Conservation (phyloP, 2,888 invertebrate species). For the Microctonus brassicae region DNA sequence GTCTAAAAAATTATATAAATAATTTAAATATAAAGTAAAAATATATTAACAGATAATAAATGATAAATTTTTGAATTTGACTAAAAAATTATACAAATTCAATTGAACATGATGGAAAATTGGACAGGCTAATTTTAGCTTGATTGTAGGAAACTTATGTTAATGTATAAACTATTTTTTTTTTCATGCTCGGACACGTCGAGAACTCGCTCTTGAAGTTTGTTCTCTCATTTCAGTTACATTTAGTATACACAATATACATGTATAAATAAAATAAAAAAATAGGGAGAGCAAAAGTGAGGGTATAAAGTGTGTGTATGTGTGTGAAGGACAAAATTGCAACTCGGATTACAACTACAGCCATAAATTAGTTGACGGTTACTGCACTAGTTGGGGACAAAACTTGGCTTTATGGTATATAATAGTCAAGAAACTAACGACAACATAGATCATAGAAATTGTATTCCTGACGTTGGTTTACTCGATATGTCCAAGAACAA, state of each 20-base stretch:
- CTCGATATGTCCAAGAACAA: background rate
- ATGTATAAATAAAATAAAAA: background rate
- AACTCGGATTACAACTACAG: slow-evolving; percentile 57
- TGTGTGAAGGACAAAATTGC: slow-evolving; percentile 50
- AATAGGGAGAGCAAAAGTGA: slow-evolving; percentile 21
- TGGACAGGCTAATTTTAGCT: no score
- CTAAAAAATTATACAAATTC: no score
- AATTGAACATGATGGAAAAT: no score
- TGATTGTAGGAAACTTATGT: no score
- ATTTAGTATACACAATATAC: background rate
- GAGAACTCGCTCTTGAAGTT: no score
- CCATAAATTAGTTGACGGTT: slow-evolving; percentile 60
- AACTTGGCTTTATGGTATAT: slow-evolving; percentile 45
- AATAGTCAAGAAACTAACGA: slow-evolving; percentile 22
- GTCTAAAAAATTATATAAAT: no score
- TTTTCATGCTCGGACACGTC: no score
- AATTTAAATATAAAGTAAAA: no score
- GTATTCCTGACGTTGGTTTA: slow-evolving; percentile 1
- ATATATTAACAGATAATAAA: no score
- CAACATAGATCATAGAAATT: slow-evolving; percentile 15
- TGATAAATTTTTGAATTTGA: no score
- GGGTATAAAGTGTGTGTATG: slow-evolving; percentile 17
- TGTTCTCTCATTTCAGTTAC: no score
- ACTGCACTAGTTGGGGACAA: slow-evolving; percentile 54
- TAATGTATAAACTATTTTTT: no score